Evolutionary conservation across 2,113 vertebrate genomes (phyloP).

Genomic region (Thalassarche chlororhynchos): DNA sequence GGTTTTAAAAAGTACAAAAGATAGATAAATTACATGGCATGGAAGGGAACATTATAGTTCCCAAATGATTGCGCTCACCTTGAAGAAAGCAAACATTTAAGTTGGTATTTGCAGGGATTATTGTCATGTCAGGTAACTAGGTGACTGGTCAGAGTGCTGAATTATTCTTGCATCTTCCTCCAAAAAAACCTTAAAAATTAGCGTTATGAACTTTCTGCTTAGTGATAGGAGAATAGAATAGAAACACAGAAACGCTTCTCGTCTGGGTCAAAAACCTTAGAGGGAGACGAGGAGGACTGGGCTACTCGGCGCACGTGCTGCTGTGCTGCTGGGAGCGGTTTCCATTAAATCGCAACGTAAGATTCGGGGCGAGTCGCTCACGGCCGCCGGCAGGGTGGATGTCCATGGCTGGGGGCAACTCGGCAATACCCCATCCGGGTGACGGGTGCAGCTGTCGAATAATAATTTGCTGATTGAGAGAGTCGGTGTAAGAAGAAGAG

Average conservation of each 20-base stretch:
- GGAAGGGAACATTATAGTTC: neutral
- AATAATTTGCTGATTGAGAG: neutral
- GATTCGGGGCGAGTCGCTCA: neutral
- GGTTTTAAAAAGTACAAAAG: neutral
- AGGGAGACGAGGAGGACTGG: too few species aligned
- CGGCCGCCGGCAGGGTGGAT: neutral
- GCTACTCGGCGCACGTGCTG: neutral
- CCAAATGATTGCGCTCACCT: neutral
- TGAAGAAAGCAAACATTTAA: neutral
- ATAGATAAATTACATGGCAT: rapidly evolving
- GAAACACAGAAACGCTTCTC: neutral
- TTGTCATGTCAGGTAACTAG: rapidly evolving
- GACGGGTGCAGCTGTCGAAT: neutral
- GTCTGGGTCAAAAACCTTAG: rapidly evolving
- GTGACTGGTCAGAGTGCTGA: neutral
- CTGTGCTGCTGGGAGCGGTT: neutral
- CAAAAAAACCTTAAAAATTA: neutral
- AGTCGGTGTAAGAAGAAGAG: neutral
- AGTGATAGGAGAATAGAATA: neutral
- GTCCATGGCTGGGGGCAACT: neutral
- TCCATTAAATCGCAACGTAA: rapidly evolving
- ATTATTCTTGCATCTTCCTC: neutral
- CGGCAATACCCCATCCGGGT: neutral
- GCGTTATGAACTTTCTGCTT: neutral
- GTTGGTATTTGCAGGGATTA: neutral